phyloP scores from a whole-genome alignment of 2,113 vertebrate genomes.

The Laticauda colubrina region DNA sequence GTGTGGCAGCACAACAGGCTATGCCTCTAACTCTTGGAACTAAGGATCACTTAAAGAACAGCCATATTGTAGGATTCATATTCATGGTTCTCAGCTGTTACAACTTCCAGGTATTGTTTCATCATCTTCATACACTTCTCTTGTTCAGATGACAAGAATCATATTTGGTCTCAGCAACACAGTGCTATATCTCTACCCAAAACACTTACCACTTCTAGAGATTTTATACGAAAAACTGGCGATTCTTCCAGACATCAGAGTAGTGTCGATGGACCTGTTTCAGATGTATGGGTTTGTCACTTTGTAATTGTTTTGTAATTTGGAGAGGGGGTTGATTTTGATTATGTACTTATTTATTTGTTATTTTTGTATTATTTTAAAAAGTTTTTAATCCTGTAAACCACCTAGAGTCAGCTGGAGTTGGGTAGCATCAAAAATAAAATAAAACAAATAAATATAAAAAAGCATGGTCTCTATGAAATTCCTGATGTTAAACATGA shows the following conservation, averaged over 20 bases:
- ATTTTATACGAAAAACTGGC: neutral
- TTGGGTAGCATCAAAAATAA: neutral
- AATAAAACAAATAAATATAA: neutral
- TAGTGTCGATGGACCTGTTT: neutral
- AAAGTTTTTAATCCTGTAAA: neutral
- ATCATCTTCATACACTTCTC: neutral
- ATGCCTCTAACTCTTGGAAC: neutral
- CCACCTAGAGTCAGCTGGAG: neutral
- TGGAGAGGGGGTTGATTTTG: neutral
- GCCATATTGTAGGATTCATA: neutral
- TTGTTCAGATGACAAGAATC: neutral
- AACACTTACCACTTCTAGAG: neutral
- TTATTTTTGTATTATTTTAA: neutral
- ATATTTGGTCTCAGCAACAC: neutral
- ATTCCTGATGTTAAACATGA: neutral
- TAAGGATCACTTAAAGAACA: neutral
- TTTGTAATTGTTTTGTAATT: neutral
- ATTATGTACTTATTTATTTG: neutral
- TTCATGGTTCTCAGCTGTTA: neutral
- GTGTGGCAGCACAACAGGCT: neutral
- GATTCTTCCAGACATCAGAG: neutral
- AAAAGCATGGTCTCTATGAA: neutral
- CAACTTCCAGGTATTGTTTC: neutral
- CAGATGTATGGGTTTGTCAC: neutral
- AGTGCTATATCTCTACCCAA: neutral